Base-by-base conservation (phyloP, 2,797 vertebrate species). In the Bufotes viridis region DNA sequence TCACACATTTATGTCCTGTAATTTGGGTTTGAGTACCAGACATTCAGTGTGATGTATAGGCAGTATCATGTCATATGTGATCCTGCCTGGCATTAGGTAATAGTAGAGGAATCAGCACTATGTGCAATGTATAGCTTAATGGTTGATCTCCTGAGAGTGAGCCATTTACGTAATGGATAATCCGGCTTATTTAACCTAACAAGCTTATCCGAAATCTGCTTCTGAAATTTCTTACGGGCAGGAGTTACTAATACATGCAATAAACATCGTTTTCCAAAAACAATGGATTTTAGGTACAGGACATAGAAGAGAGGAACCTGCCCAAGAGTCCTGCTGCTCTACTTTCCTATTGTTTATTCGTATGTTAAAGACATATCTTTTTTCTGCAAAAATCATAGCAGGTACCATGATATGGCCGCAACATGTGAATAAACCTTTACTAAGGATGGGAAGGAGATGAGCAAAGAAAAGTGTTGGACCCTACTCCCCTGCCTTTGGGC, bases 101-200 rank as follows among this genome's bases (percentile, higher is more conserved):
- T 81, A 60, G 17, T 58, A 55, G 49, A 81, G 65, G 12, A 53
- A 55, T 74, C 67, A 81, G 7, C 34, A 63, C 34, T 75, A 63
- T 74, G 49, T 24, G 18, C 42, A 76, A 76, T 76, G 74, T 76
- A 18, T 75, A 80, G 55, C 26, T 61, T 67, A n/a, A 24, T 85
- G 53, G n/a, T 58, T 70, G 51, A 87, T 78, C 74, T 51, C 65
- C 24, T 22, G 17, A 78, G 55, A 49, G 15, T 76, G 34, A 78
- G n/a, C 72, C 10, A 18, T 12, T 78, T 85, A 53, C 84, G 78
- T 55, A 85, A 78, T 53, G n/a, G 42, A 24, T 85, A 85, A 85
- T 65, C 74, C 55, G 60, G 72, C n/a, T 78, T 55, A 78, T 55
- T n/a, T 26, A 57, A 26, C 12, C 34, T 29, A 85, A 85, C 63